Base-by-base conservation (phyloP, 2,888 invertebrate genomes). In the Luffia ferchaultella region DNA sequence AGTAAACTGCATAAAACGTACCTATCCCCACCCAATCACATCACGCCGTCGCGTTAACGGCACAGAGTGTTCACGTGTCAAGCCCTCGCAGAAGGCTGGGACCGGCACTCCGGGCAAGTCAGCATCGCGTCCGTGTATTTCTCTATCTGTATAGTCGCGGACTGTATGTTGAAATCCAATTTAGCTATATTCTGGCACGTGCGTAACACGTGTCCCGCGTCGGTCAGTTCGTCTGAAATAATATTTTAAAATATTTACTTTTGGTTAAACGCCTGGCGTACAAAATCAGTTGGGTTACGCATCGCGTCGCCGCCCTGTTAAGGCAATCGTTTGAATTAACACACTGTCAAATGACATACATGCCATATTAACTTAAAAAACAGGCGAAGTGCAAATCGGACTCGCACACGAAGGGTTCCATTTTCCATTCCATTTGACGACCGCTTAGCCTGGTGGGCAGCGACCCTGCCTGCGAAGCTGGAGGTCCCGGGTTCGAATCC, bases 101-200 rank as follows among this genome's bases (percentile, higher is more conserved):
- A 50, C 20, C 58, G 56, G 63, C 76, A 76, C 18, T 54, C 56
- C 54, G 7, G 50, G 62, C 79, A 78, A 16, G 56, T n/a, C 16
- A 53, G 55, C 70, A 69, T 66, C n/a, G 58, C 57, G 16, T 50
- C 47, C 1, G 2, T 43, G 49, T 67, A 68, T 5, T 75, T 62
- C 68, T 80, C 79, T 61, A 79, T 59, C 61, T 80, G 80, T 62
- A 80, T 65, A 15, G 78, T 73, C 54, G 72, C 78, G n/a, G 63
- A 47, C 7, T 64, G 60, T 16, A 65, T 76, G 51, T 64, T 61
- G 60, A 62, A 62, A 58, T 69, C 64, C 1, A 50, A 18, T 7
- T 75, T 68, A 7, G 74, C 77, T 16, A 76, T 54, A 20, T 58
- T 62, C 61, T 74, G 76, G 62, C 79, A 77, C 49, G 65, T 59